Evolutionary conservation across 2,888 invertebrate species (phyloP), one percentile per base, ranked within the genome.

Genomic region (Sabellastarte sp.): DNA sequence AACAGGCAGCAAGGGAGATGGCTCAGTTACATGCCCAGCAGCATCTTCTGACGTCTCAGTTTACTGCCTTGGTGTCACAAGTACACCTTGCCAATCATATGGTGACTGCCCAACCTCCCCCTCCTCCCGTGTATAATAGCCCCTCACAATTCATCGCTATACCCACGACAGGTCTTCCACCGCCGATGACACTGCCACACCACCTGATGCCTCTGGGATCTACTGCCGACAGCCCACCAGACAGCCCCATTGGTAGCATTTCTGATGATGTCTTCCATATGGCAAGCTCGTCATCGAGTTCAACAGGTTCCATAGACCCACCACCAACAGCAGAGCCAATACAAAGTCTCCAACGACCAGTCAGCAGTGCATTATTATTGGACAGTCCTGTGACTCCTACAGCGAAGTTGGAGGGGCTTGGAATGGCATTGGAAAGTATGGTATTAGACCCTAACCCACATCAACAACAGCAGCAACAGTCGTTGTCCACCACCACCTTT

Each of bases 161-260:
- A 28, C 5, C 29, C 3, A 30, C 4, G n/a, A 29, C 29, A 28
- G 4, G 30, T n/a, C 28, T 26, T 28, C 57, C 29, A 32, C 4
- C 57, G 31, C 24, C 26, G 26, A 24, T 52, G n/a, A n/a, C n/a
- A n/a, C n/a, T n/a, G n/a, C n/a, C n/a, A n/a, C n/a, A n/a, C n/a
- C n/a, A n/a, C n/a, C n/a, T n/a, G n/a, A n/a, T n/a, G n/a, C n/a
- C n/a, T n/a, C 80, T 87, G 31, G 86, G 87, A 56, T 87, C 87
- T 59, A 82, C 84, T 1, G 86, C 84, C 1, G 88, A 88, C 63
- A 87, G 87, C 41, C 86, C 88, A 0, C 87, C 89, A 1, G 88
- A 88, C 68, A 89, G 88, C 76, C 85, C 88, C 55, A n/a, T n/a
- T n/a, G n/a, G n/a, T n/a, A 88, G 88, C 73, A 88, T 88, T 73